These are phyloP conservation scores for Mustelus asterias DNA, from an alignment of 2,113 vertebrate genomes.

Conservation along the genomic window DNA sequence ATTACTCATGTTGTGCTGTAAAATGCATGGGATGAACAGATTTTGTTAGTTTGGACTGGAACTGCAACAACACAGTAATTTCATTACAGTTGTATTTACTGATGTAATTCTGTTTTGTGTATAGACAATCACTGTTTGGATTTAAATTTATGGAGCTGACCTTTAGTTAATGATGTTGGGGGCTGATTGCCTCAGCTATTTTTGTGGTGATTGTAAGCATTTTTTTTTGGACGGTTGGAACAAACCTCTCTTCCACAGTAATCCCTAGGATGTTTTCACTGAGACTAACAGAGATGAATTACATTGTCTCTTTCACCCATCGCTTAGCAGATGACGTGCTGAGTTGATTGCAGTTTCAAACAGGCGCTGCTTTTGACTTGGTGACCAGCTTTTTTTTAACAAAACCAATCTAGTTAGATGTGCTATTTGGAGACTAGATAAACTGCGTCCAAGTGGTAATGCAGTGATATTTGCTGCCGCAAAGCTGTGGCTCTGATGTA, in stretches of 20 bases:
- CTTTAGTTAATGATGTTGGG: conserved; percentile 10
- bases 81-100: background rate
- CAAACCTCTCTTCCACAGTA: background rate
- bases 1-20: background rate
- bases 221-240: background rate
- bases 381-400: background rate
- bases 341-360: background rate
- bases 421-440: background rate
- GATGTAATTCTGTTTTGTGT: conserved; percentile 20
- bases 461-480: background rate
- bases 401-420: background rate
- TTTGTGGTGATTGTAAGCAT: background rate
- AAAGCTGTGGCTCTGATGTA: background rate
- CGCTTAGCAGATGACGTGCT: background rate
- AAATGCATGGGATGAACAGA: background rate
- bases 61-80: background rate
- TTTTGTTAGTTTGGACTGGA: background rate
- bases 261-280: background rate
- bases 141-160: conserved; percentile 24
- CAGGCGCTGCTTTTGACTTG: background rate
- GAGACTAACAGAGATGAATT: background rate
- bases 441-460: background rate
- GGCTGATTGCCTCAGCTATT: conserved; percentile 2
- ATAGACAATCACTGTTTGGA: conserved; percentile 9
- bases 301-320: background rate